phyloP scores from a whole-genome alignment of 2,888 invertebrate genomes.

The Pilophorus perplexus region DNA sequence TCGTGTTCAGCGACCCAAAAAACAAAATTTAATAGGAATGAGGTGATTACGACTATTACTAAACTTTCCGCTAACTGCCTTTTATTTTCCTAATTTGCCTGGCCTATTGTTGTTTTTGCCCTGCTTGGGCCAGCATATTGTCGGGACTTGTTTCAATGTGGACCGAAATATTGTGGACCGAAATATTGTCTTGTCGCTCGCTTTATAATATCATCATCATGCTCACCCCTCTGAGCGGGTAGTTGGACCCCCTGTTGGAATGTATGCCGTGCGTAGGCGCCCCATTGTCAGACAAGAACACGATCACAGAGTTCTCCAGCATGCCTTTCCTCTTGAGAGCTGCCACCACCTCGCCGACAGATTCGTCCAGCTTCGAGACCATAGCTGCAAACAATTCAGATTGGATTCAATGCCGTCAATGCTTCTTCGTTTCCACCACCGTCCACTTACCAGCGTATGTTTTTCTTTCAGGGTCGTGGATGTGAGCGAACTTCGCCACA shows the following conservation, averaged over 20 bases:
- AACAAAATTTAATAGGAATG: too few species aligned
- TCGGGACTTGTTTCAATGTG: too few species aligned
- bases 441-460: constrained; percentile 67
- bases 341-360: constrained; percentile 72
- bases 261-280: constrained; percentile 71
- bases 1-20: too few species aligned
- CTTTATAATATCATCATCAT: too few species aligned
- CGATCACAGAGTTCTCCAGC: constrained; percentile 75
- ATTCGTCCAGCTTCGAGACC: constrained; percentile 79
- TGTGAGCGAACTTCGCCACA: constrained; percentile 65
- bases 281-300: constrained; percentile 88
- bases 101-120: too few species aligned
- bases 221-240: constrained; percentile 73
- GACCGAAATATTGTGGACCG: too few species aligned
- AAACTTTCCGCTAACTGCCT: too few species aligned
- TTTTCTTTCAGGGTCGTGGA: constrained; percentile 63
- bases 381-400: constrained; percentile 68
- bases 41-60: too few species aligned
- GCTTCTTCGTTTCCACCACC: too few species aligned
- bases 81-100: too few species aligned
- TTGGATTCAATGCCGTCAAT: constrained; percentile 44
- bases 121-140: too few species aligned
- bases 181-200: too few species aligned
- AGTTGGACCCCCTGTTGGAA: constrained; percentile 73
- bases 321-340: constrained; percentile 66